These are phyloP conservation scores for Prinia subflava DNA, from an alignment of 2,113 vertebrate genomes.

Conservation along the genomic window DNA sequence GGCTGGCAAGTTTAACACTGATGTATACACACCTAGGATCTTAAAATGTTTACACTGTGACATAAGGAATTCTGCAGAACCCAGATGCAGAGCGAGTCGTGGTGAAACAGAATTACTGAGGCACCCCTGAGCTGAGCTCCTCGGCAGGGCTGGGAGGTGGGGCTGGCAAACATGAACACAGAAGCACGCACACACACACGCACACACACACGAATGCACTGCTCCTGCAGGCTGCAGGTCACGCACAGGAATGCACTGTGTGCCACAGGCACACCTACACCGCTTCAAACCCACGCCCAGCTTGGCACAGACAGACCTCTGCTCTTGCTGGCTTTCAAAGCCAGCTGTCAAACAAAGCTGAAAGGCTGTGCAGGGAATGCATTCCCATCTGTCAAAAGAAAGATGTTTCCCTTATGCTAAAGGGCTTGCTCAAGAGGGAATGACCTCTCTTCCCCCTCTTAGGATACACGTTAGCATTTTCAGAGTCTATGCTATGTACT, in stretches of 20 bases:
- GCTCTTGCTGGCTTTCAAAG: not conserved
- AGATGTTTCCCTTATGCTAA: not conserved
- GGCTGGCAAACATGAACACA: not conserved
- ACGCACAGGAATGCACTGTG: fast-evolving
- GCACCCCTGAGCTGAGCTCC: not conserved
- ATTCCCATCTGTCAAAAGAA: not conserved
- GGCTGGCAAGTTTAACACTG: not conserved
- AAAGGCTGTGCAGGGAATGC: not conserved
- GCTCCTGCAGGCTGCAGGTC: not conserved
- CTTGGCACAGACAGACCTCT: not conserved
- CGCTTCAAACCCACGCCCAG: not conserved
- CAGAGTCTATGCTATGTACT: not conserved
- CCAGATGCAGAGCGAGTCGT: fast-evolving
- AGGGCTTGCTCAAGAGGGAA: not conserved
- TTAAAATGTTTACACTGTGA: not conserved
- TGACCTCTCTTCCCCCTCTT: not conserved
- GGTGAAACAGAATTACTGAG: not conserved
- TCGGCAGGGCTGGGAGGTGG: not conserved
- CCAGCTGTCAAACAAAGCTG: not conserved
- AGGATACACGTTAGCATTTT: not conserved
- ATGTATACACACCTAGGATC: not conserved
- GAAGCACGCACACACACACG: not conserved
- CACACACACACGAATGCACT: fast-evolving
- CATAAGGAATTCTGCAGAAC: not conserved
- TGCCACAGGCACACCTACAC: not conserved